A percentile compares a stretch with the other conserved stretches of the same genome.
Evolutionary conservation across 2,797 vertebrate species (phyloP).

Genomic region (Sparus aurata): DNA sequence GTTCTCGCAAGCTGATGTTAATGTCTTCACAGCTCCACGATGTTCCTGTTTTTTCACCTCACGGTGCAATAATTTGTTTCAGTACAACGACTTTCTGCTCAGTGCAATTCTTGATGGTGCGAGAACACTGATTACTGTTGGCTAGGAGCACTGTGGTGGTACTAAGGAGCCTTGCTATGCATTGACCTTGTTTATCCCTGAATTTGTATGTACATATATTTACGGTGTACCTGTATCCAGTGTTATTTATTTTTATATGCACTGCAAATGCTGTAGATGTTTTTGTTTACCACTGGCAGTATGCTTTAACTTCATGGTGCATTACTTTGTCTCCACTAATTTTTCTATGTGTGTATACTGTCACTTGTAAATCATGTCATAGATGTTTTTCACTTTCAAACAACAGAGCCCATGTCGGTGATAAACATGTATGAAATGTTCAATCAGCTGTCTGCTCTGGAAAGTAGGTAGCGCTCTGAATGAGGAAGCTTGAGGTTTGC

Average conservation of each 20-base stretch:
- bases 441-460: neutral
- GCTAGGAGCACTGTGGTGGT: conserved; percentile 36
- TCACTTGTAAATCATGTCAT: conserved; percentile 4
- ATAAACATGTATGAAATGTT: conserved; percentile 34
- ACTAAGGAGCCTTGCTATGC: conserved; percentile 56
- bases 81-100: conserved; percentile 1
- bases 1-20: neutral
- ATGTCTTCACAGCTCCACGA: conserved; percentile 6
- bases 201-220: conserved; percentile 54
- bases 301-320: conserved; percentile 41
- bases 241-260: conserved; percentile 72
- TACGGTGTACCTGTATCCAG: conserved; percentile 48
- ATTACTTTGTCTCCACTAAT: conserved; percentile 32
- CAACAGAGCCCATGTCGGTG: conserved; percentile 27
- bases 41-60: conserved; percentile 19
- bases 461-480: conserved; percentile 31
- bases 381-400: neutral
- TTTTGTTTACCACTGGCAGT: conserved; percentile 50
- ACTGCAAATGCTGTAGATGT: conserved; percentile 46
- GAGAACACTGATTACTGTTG: conserved; percentile 20
- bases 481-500: conserved; percentile 20
- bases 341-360: neutral
- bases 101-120: conserved; percentile 16
- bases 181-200: conserved; percentile 39
- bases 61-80: conserved; percentile 36